phyloP scores from a whole-genome alignment of 2,888 invertebrate species.

The Rutpela maculata region DNA sequence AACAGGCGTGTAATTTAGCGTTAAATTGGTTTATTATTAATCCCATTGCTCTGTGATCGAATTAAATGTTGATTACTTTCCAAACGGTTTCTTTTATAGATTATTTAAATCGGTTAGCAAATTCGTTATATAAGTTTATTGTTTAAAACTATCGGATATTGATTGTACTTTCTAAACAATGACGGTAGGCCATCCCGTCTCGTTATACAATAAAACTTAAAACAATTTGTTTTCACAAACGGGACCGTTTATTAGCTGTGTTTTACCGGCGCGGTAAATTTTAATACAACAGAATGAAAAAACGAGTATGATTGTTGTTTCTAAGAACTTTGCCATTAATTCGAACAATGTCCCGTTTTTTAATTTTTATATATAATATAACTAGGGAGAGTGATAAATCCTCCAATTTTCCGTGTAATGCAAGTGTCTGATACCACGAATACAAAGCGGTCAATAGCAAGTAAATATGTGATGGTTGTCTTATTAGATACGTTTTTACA shows the following conservation, averaged over 20 bases:
- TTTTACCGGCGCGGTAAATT: neutral
- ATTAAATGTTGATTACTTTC: slow-evolving; percentile 44
- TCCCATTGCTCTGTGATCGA: slow-evolving; percentile 23
- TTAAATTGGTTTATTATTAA: slow-evolving; percentile 35
- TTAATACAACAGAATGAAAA: no score
- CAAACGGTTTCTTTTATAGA: slow-evolving; percentile 45
- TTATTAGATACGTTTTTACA: no score
- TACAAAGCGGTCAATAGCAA: no score
- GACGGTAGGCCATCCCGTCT: slow-evolving; percentile 34
- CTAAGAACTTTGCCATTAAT: no score
- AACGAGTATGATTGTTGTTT: no score
- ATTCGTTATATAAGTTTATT: slow-evolving; percentile 37
- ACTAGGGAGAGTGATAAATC: no score
- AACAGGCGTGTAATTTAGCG: slow-evolving; percentile 28
- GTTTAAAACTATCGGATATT: slow-evolving; percentile 33
- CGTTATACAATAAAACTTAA: slow-evolving; percentile 25
- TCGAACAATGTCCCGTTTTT: no score
- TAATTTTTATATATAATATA: no score
- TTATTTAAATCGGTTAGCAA: slow-evolving; percentile 40
- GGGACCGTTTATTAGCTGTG: slow-evolving; percentile 20
- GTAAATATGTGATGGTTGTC: no score
- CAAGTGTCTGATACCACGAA: no score
- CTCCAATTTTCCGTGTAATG: no score
- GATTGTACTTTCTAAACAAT: slow-evolving; percentile 43
- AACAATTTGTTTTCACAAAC: slow-evolving; percentile 33